A percentile compares a stretch with the other conserved stretches of the same genome.
These are phyloP conservation scores for Achatina immaculata DNA, from an alignment of 1,140 invertebrate species.

Conservation along the genomic window DNA sequence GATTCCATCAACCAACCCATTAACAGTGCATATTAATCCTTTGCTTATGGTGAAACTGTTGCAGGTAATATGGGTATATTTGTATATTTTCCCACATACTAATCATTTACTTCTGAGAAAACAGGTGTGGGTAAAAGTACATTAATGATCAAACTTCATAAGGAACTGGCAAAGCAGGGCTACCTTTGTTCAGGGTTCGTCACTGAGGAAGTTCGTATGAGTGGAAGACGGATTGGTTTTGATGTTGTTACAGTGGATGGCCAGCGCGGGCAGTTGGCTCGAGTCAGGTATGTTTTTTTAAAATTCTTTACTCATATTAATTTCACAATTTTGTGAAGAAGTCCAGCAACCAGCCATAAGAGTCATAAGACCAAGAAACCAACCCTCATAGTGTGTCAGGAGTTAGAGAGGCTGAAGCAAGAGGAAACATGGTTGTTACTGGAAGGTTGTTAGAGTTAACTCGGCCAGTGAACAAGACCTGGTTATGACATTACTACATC, in stretches of 20 bases:
- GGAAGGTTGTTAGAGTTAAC: not conserved
- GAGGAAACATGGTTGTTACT: not conserved
- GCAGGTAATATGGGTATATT: too few species aligned
- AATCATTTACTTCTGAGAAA: too few species aligned
- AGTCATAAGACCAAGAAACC: not conserved
- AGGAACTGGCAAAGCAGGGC: conserved; percentile 63
- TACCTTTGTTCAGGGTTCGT: conserved; percentile 75
- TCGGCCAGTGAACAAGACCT: not conserved
- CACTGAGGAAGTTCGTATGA: conserved; percentile 76
- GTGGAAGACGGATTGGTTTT: conserved; percentile 75
- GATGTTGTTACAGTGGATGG: conserved; percentile 75
- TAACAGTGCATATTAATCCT: too few species aligned
- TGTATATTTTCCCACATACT: too few species aligned
- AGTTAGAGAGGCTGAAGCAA: not conserved
- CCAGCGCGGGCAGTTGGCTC: conserved; percentile 71
- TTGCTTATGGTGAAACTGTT: too few species aligned
- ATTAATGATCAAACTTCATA: conserved; percentile 73
- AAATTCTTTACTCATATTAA: not conserved
- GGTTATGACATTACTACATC: too few species aligned
- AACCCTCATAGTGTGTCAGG: not conserved
- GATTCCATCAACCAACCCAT: too few species aligned
- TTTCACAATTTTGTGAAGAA: not conserved
- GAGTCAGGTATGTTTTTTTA: conserved; percentile 69
- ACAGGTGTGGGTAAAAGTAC: conserved; percentile 79
- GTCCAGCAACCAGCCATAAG: not conserved